Conservation (phyloP, 2,113 vertebrate species). For the Pseudopodoces humilis region DNA sequence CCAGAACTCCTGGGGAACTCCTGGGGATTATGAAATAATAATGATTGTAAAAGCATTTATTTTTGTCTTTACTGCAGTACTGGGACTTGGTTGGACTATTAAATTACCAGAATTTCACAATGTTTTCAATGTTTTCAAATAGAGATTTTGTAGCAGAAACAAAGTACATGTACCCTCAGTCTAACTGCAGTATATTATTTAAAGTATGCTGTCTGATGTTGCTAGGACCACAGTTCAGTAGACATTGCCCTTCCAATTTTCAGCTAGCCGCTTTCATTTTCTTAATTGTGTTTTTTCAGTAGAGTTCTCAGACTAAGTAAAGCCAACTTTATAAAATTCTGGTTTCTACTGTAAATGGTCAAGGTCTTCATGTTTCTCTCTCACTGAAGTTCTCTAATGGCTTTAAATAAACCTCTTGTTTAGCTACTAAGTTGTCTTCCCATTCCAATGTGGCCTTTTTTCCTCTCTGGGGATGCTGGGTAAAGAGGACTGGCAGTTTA, state of each 20-base stretch:
- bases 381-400: background rate
- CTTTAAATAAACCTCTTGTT: background rate
- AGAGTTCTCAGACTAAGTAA: background rate
- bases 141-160: background rate
- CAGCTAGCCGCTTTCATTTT: background rate
- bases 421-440: background rate
- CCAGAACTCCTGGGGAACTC: constrained; percentile 18
- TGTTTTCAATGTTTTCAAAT: background rate
- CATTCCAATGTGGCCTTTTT: background rate
- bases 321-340: background rate
- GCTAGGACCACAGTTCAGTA: background rate
- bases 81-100: background rate
- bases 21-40: constrained; percentile 20
- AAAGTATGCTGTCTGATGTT: background rate
- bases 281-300: background rate
- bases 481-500: background rate
- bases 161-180: background rate
- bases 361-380: background rate
- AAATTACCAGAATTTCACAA: background rate
- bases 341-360: background rate
- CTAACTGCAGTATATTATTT: background rate
- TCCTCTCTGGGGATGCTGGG: background rate
- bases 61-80: background rate
- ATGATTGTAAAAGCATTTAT: background rate
- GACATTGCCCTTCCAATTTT: background rate